Evolutionary conservation across 2,113 vertebrate species (phyloP).

Genomic region (Machaerirhynchus nigripectus): DNA sequence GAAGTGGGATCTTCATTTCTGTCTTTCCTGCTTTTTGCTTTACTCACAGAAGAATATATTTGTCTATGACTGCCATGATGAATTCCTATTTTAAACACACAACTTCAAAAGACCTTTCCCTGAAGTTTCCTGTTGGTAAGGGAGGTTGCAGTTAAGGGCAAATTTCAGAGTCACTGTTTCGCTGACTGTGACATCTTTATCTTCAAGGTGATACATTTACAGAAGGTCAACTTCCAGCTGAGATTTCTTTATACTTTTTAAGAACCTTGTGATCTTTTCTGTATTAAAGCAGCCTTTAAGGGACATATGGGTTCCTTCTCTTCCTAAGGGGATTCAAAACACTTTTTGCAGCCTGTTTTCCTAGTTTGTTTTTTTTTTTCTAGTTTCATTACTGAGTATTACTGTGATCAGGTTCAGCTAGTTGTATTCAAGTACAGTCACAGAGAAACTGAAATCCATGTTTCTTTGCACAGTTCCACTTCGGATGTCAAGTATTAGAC

Average conservation of each 20-base stretch:
- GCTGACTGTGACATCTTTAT: neutral
- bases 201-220: neutral
- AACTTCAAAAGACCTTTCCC: neutral
- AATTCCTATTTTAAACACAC: neutral
- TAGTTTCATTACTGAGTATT: neutral
- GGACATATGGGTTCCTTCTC: neutral
- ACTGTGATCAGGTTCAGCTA: neutral
- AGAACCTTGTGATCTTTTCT: neutral
- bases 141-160: neutral
- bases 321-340: neutral
- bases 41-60: neutral
- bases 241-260: neutral
- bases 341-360: neutral
- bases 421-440: neutral
- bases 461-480: neutral
- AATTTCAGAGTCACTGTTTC: neutral
- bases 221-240: neutral
- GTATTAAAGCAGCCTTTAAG: neutral
- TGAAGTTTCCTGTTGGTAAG: neutral
- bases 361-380: neutral
- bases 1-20: neutral
- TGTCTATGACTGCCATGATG: neutral
- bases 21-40: neutral
- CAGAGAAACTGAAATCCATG: neutral
- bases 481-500: neutral